Conservation (phyloP, 2,888 invertebrate species). For the Alitta virens region DNA sequence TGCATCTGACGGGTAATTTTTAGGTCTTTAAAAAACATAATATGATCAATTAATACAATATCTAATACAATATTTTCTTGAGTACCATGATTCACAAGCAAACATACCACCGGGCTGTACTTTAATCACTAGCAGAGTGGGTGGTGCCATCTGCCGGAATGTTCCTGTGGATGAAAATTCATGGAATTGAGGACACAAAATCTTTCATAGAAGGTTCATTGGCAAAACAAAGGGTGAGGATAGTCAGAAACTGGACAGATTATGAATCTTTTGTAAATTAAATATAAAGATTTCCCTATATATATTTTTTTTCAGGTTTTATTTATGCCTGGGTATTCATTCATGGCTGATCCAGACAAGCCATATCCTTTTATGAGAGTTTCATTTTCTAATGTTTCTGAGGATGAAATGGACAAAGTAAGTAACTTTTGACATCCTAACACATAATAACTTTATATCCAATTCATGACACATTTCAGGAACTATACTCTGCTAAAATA, state of each 20-base stretch:
- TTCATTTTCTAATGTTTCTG: slow-evolving; percentile 69
- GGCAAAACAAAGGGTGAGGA: slow-evolving; percentile 66
- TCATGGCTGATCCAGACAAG: slow-evolving; percentile 65
- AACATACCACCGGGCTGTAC: neutral
- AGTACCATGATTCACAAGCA: too few relatives aligned
- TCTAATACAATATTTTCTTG: too few relatives aligned
- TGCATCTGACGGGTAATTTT: too few relatives aligned
- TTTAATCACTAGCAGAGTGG: slow-evolving; percentile 64
- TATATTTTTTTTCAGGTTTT: slow-evolving; percentile 23
- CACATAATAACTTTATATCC: too few relatives aligned
- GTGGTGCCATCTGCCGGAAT: slow-evolving; percentile 70
- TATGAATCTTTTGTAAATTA: too few relatives aligned
- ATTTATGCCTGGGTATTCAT: slow-evolving; percentile 70
- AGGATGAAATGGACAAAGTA: slow-evolving; percentile 67
- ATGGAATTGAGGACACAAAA: slow-evolving; percentile 69
- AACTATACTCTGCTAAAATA: too few relatives aligned
- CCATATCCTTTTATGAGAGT: slow-evolving; percentile 71
- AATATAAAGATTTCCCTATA: neutral
- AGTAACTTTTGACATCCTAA: too few relatives aligned
- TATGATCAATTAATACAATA: too few relatives aligned
- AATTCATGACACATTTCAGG: too few relatives aligned
- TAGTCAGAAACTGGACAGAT: too few relatives aligned
- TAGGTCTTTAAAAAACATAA: too few relatives aligned
- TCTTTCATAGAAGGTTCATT: slow-evolving; percentile 72
- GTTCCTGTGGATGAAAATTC: slow-evolving; percentile 75